These are phyloP conservation scores for Notolepis coatsorum DNA, from an alignment of 2,797 vertebrate genomes.

Conservation along the genomic window DNA sequence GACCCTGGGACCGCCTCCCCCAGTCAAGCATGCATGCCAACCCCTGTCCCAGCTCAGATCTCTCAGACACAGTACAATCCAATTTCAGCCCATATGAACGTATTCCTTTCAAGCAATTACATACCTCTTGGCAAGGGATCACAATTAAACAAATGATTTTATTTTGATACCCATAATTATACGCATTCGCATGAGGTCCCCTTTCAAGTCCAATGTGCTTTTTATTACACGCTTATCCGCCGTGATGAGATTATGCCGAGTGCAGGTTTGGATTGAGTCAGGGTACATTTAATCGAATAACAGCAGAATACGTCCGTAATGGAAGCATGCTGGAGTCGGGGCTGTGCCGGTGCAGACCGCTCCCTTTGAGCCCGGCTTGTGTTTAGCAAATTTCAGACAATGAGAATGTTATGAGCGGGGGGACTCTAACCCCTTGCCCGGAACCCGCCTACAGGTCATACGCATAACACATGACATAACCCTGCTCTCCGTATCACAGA, in stretches of 20 bases:
- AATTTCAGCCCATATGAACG: slow-evolving; percentile 48
- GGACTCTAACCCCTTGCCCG: slow-evolving; percentile 43
- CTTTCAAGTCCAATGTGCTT: slow-evolving; percentile 81
- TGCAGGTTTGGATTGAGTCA: slow-evolving; percentile 72
- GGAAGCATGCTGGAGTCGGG: slow-evolving; percentile 76
- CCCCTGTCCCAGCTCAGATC: slow-evolving; percentile 47
- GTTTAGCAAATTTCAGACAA: slow-evolving; percentile 74
- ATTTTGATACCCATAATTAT: slow-evolving; percentile 81
- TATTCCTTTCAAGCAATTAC: slow-evolving; percentile 76
- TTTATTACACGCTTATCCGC: slow-evolving; percentile 77
- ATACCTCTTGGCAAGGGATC: slow-evolving; percentile 76
- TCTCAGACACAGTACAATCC: slow-evolving; percentile 48
- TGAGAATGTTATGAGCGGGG: slow-evolving; percentile 60
- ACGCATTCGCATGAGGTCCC: slow-evolving; percentile 71
- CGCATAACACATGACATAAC: slow-evolving; percentile 27
- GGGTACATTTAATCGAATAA: slow-evolving; percentile 80
- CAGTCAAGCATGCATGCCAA: slow-evolving; percentile 35
- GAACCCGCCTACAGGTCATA: slow-evolving; percentile 32
- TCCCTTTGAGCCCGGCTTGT: slow-evolving; percentile 65
- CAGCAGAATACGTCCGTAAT: slow-evolving; percentile 73
- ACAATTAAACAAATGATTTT: slow-evolving; percentile 82
- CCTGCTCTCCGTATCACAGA: slow-evolving; percentile 1
- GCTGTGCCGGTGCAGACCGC: slow-evolving; percentile 40
- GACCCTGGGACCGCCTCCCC: slow-evolving; percentile 51
- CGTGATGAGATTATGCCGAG: slow-evolving; percentile 77